These are phyloP conservation scores for Pristionchus entomophagus DNA, from an alignment of 2,888 invertebrate genomes.

Conservation along the genomic window DNA sequence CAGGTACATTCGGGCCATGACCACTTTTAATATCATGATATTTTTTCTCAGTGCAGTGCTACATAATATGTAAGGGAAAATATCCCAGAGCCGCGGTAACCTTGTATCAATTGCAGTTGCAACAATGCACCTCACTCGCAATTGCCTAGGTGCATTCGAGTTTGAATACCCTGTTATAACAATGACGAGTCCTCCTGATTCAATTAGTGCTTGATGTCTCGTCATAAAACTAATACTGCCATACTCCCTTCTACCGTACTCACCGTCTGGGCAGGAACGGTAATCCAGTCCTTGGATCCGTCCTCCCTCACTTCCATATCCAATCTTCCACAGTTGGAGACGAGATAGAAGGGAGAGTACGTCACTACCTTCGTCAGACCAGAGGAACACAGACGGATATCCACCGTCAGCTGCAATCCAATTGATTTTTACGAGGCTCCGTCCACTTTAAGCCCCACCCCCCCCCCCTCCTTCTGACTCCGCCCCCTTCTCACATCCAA, in stretches of 20 bases:
- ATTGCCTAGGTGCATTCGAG: too few relatives aligned
- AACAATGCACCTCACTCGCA: not conserved
- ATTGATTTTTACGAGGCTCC: not conserved
- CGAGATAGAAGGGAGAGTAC: conserved; percentile 92
- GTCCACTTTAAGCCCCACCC: conserved; percentile 64
- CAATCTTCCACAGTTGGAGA: conserved; percentile 83
- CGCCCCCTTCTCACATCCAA: conserved; percentile 64
- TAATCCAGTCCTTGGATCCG: conserved; percentile 63
- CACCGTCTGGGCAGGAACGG: conserved; percentile 67
- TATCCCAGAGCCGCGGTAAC: too few relatives aligned
- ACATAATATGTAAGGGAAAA: too few relatives aligned
- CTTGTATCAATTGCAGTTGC: not conserved
- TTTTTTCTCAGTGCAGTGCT: not conserved
- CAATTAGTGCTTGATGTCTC: too few relatives aligned
- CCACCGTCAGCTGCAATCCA: conserved; percentile 89
- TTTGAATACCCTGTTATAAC: too few relatives aligned
- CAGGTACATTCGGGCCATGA: not conserved
- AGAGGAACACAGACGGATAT: conserved; percentile 90
- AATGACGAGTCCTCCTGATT: too few relatives aligned
- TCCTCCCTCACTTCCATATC: conserved; percentile 71
- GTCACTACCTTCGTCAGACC: conserved; percentile 95
- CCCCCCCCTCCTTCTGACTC: too few relatives aligned
- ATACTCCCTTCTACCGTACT: not conserved
- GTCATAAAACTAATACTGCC: not conserved
- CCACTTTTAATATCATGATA: not conserved